Evolutionary conservation across 2,113 vertebrate genomes (phyloP), one percentile per base, ranked within the genome.

Genomic region (Ictalurus punctatus): DNA sequence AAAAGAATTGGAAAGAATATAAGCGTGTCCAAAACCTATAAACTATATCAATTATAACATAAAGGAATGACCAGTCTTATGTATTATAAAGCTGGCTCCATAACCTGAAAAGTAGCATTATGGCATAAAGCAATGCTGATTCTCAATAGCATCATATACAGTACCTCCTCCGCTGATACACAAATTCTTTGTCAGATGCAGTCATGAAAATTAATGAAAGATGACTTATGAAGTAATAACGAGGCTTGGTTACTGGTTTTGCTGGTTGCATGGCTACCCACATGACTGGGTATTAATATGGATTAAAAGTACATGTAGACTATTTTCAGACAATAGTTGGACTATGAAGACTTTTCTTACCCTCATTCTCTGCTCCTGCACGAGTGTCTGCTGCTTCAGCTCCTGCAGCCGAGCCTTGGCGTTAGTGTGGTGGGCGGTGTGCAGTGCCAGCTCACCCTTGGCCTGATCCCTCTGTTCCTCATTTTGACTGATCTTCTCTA

Each of bases 381-480:
- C 89, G 67, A 91, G 67, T 89, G 81, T 90, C 88, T 94, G 89
- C 25, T 93, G 80, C 88, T 96, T 92, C 81, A 95, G 30, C 67
- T 94, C 92, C 0, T 96, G 93, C 83, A 95, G 92, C 87, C 94
- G 94, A 30, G 27, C 73, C 91, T 87, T 95, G 73, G 87, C 92
- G 87, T 93, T 30, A 59, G 91, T 87, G 90, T 95, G 96, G 82
- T 90, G 0, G 44, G 91, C 86, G 65, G 92, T 92, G 83, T 94
- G 82, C 2, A 90, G 89, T 91, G 92, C 93, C 87, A 95, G 83
- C 74, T 96, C 94, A 58, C 92, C 94, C 90, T 93, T 93, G 73
- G 95, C 90, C 54, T 92, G 88, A 93, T 93, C 93, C 92, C 94
- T 91, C 89, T 94, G 91, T 10, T 94, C 89, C 63, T 96, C 95